Evolutionary conservation across 2,888 invertebrate genomes (phyloP), one percentile per base, ranked within the genome.

Genomic region (Rhingia rostrata): DNA sequence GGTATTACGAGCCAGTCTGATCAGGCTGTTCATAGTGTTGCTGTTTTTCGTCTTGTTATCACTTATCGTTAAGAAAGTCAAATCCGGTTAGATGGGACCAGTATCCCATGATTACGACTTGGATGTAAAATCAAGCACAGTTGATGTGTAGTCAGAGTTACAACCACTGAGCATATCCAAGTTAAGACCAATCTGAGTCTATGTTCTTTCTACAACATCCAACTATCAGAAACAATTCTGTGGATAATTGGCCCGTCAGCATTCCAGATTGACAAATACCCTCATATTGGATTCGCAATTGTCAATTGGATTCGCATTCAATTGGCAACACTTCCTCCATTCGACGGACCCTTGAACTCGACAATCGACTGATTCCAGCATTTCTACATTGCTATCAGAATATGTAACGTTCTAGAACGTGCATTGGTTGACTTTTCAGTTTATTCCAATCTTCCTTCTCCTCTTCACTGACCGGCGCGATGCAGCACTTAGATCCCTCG

Each of bases 401-500:
- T 60, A 22, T 77, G 70, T 70, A 77, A 77, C 70, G 63, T 47
- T 81, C 63, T 74, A 61, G 35, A 41, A 69, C 60, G 35, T 7
- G 77, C 45, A 75, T 70, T 82, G 82, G 77, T 70, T 69, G 75
- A 81, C 75, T 75, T 74, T 43, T 60, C 12, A 51, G 64, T 60
- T 64, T 63, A 58, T 54, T 60, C 51, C 63, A 75, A 53, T 49
- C 22, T 14, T 30, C 69, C 63, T 56, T 70, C 41, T 30, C 41
- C 32, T 12, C 54, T 12, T 32, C 66, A 22, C 49, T 6, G 10
- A 22, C 30, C 49, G 33, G 51, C 43, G n/a, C 3, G 1, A 2
- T 22, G 22, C 22, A 22, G 22, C 22, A 22, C 22, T 1, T 2
- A 22, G 22, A 1, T 22, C 22, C 22, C 22, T 22, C 22, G 22